These are phyloP conservation scores for Brachionus manjavacas DNA, from an alignment of 1,140 invertebrate genomes.

Conservation along the genomic window DNA sequence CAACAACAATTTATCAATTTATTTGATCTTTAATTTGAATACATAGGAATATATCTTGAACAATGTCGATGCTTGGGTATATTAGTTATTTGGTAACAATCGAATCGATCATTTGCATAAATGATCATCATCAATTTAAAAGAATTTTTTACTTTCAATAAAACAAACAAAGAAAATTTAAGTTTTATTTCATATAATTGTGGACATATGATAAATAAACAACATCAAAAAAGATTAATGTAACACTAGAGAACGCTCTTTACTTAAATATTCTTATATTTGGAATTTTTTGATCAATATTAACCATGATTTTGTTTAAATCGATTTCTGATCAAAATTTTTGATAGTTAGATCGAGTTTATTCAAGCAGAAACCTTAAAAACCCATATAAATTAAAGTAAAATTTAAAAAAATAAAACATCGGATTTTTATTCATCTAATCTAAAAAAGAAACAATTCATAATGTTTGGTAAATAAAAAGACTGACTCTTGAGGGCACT, in stretches of 20 bases:
- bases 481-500: too few relatives aligned
- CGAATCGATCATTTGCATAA: not conserved
- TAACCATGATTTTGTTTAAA: not conserved
- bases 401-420: not conserved
- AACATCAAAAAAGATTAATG: not conserved
- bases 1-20: not conserved
- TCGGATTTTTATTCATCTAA: not conserved
- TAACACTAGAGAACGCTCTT: not conserved
- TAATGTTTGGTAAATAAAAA: not conserved
- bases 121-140: not conserved
- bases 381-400: not conserved
- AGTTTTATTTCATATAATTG: not conserved
- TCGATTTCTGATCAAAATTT: not conserved
- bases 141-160: not conserved
- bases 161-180: not conserved
- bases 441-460: not conserved
- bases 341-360: not conserved
- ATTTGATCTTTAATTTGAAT: not conserved
- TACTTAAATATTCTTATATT: not conserved
- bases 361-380: not conserved
- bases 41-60: not conserved
- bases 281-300: not conserved
- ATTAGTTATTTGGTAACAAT: not conserved
- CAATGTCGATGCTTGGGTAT: not conserved
- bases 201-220: not conserved